Evolutionary conservation across 2,113 vertebrate genomes (phyloP).

Genomic region (Patagioenas fasciata): DNA sequence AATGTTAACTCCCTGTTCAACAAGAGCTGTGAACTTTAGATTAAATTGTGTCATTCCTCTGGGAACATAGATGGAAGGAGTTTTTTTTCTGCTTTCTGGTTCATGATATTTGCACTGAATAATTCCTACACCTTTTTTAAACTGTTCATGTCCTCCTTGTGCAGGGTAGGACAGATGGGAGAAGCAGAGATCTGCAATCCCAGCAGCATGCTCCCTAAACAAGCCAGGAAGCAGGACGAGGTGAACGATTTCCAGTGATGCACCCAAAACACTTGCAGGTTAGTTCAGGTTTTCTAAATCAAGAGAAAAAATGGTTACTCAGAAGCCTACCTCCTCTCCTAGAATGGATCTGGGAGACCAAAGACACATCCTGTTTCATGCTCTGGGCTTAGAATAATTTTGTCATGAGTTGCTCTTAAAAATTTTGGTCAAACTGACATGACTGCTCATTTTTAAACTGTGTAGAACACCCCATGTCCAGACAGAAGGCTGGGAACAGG

Average conservation of each 20-base stretch:
- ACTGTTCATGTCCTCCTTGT: background rate
- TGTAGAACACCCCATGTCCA: background rate
- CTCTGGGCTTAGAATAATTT: background rate
- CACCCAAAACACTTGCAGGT: background rate
- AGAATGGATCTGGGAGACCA: background rate
- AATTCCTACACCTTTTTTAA: background rate
- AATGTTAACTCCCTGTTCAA: background rate
- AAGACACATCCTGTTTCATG: background rate
- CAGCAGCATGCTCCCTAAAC: background rate
- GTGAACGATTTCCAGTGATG: background rate
- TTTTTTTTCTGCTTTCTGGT: background rate
- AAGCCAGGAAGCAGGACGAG: background rate
- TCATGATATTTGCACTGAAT: background rate
- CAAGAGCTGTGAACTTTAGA: background rate
- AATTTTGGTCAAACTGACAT: background rate
- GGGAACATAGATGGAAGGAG: background rate
- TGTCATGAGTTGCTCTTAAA: background rate
- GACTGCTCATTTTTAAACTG: background rate
- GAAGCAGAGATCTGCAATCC: background rate
- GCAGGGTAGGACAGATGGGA: background rate
- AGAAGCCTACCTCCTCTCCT: background rate
- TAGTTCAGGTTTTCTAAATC: background rate
- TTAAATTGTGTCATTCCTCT: background rate
- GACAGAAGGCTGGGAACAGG: background rate
- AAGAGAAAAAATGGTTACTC: background rate